Evolutionary conservation across 2,888 invertebrate genomes (phyloP), one percentile per base, ranked within the genome.

Genomic region (Limnephilus marmoratus): DNA sequence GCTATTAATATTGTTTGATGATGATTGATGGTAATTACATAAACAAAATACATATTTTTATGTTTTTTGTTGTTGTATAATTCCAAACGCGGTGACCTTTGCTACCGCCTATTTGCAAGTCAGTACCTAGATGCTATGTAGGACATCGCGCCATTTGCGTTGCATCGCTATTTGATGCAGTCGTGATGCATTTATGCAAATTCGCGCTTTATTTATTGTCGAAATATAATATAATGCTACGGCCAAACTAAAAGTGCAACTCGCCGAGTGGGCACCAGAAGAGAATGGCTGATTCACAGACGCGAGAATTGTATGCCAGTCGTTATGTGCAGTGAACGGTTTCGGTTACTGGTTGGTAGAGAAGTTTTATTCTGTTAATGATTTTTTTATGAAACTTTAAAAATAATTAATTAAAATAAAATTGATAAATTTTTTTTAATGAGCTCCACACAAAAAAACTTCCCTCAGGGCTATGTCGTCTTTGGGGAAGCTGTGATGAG

Each of bases 131-230:
- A 45, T 1, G 45, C 45, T 29, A 86, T 86, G 86, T 86, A 86
- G 86, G 29, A 86, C 86, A 45, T 41, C 41, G 86, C 86, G 86
- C 86, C 86, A 86, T 86, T 86, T 86, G 86, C 86, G 86, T 86
- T 86, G 86, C 86, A 86, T 86, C 86, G 86, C 86, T 86, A 86
- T 86, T 68, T 45, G 68, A 53, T 86, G 80, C 41, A 90, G 85
- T 90, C 90, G 85, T 85, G 85, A 85, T 85, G 90, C 90, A 90
- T 80, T 90, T 90, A 90, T 90, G 90, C 85, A 85, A 90, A 90
- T 90, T 68, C 41, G 68, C 29, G 85, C 85, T 45, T 85, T 81
- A 90, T 90, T 90, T 90, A 86, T 90, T 90, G 90, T 90, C 85
- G 45, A 90, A 90, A 90, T 90, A 68, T 34, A 88, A 53, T 88